Evolutionary conservation across 2,888 invertebrate species (phyloP).

Genomic region (Epirrhoe alternata): DNA sequence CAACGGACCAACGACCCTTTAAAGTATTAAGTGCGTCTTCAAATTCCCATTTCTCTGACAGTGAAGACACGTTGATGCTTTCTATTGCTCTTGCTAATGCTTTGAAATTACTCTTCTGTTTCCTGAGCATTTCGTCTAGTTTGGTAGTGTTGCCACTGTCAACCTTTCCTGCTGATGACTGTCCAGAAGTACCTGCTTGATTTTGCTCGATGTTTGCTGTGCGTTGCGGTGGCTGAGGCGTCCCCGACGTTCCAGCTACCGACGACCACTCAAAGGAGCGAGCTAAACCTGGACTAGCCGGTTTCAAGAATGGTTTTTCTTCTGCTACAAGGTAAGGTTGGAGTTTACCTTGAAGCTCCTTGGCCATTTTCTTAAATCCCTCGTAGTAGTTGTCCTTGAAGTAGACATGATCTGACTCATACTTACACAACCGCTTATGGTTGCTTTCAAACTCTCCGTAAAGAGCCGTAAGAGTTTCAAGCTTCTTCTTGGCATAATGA

Average conservation of each 20-base stretch:
- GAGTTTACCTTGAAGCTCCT: too few relatives aligned
- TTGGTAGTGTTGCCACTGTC: not conserved
- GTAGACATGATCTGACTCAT: conserved; percentile 1
- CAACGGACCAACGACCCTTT: conserved; percentile 34
- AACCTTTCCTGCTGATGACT: too few relatives aligned
- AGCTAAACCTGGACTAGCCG: too few relatives aligned
- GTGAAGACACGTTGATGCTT: conserved; percentile 1
- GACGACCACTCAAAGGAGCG: too few relatives aligned
- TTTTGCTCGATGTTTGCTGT: too few relatives aligned
- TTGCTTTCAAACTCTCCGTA: not conserved
- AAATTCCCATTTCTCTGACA: conserved; percentile 29
- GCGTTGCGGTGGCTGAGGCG: too few relatives aligned
- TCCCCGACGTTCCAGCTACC: too few relatives aligned
- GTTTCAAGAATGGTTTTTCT: too few relatives aligned
- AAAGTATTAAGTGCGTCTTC: conserved; percentile 25
- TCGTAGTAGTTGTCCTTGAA: too few relatives aligned
- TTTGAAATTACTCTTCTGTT: conserved; percentile 17
- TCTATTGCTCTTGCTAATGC: conserved; percentile 8
- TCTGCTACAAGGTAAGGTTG: too few relatives aligned
- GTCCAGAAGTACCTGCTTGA: too few relatives aligned
- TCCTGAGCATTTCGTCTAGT: conserved; percentile 11
- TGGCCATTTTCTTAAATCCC: too few relatives aligned
- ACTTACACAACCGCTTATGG: not conserved
- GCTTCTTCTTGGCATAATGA: conserved; percentile 3
- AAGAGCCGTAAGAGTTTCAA: not conserved